Conservation (phyloP, 2,888 invertebrate species). For the Lycocerus yunnanus region DNA sequence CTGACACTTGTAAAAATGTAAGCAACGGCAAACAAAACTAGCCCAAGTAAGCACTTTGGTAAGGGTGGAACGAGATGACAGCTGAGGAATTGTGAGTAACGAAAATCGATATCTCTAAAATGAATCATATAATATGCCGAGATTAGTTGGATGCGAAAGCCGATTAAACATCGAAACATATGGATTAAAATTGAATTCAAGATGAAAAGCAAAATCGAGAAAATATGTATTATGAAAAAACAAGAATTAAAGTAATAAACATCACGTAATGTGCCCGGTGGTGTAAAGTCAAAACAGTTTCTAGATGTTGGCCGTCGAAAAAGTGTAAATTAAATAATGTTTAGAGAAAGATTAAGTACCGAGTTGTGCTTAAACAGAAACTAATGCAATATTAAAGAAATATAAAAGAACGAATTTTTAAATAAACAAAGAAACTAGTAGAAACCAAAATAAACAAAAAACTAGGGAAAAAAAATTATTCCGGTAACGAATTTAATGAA, state of each 20-base stretch:
- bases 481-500: too few relatives aligned
- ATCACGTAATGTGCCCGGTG: too few relatives aligned
- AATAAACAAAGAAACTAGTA: too few relatives aligned
- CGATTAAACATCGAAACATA: not conserved
- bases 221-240: not conserved
- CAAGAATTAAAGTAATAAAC: not conserved
- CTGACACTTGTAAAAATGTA: not conserved
- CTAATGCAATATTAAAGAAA: too few relatives aligned
- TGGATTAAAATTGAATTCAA: not conserved
- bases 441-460: too few relatives aligned
- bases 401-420: too few relatives aligned
- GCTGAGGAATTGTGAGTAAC: not conserved
- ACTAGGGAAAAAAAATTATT: too few relatives aligned
- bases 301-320: too few relatives aligned
- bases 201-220: not conserved
- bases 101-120: not conserved
- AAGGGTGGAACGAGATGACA: not conserved
- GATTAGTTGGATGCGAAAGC: not conserved
- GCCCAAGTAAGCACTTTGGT: not conserved
- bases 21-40: not conserved
- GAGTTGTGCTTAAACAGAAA: too few relatives aligned
- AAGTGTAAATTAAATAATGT: too few relatives aligned
- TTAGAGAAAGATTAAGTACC: too few relatives aligned
- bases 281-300: too few relatives aligned
- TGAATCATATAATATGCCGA: not conserved